phyloP scores from a whole-genome alignment of 1,140 invertebrate species.

The Dendroctonus ponderosae region DNA sequence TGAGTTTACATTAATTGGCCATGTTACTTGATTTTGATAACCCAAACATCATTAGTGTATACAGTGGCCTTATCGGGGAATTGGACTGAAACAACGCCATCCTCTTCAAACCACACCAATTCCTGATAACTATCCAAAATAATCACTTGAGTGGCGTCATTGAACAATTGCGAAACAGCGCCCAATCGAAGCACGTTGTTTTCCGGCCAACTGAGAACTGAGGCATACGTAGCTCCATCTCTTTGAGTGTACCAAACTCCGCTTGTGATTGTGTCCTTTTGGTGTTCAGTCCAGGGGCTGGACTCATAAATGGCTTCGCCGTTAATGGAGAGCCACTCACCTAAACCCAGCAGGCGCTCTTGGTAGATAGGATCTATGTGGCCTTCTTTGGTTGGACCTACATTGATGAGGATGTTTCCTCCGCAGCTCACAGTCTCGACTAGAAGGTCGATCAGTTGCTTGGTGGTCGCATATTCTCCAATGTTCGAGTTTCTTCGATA shows the following conservation, averaged over 20 bases:
- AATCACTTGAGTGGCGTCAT: conserved; percentile 37
- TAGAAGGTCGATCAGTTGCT: conserved; percentile 71
- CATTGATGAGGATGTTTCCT: conserved; percentile 85
- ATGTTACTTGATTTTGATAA: conserved; percentile 37
- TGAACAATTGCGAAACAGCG: conserved; percentile 44
- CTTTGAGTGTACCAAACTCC: conserved; percentile 71
- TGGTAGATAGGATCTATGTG: conserved; percentile 74
- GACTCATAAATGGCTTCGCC: conserved; percentile 86
- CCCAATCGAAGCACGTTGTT: conserved; percentile 55
- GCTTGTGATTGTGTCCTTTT: conserved; percentile 75
- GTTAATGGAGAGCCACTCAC: conserved; percentile 78
- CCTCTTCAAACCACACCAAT: conserved; percentile 21
- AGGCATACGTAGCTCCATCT: conserved; percentile 59
- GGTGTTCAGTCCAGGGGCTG: conserved; percentile 75
- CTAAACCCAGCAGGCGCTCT: conserved; percentile 74
- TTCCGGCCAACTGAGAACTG: conserved; percentile 66
- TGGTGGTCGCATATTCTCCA: conserved; percentile 69
- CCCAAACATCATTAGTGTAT: conserved; percentile 43
- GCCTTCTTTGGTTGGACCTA: conserved; percentile 64
- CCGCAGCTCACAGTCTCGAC: conserved; percentile 82
- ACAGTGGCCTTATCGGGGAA: conserved; percentile 44
- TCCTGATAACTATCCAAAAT: conserved; percentile 48
- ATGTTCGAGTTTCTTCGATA: conserved; percentile 73
- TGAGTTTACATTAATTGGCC: too few species aligned
- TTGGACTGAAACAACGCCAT: conserved; percentile 28